These are phyloP conservation scores for Apodemus agrarius DNA, from an alignment of 2,797 vertebrate genomes.

Conservation along the genomic window DNA sequence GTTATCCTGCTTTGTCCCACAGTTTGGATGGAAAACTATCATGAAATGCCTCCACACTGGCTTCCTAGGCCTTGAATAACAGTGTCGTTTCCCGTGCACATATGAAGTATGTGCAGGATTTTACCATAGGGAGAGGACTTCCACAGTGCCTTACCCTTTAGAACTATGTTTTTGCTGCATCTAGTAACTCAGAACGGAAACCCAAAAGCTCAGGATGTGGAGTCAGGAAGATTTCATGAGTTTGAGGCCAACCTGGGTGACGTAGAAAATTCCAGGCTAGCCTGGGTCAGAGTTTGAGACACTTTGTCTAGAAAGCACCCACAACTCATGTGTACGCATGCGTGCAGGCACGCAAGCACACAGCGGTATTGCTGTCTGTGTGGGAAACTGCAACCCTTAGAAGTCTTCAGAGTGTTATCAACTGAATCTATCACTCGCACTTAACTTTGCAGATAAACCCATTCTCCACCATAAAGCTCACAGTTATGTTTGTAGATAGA, in stretches of 20 bases:
- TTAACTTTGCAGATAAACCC: neutral
- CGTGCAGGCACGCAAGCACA: neutral
- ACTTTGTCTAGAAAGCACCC: neutral
- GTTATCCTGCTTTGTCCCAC: neutral
- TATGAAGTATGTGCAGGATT: neutral
- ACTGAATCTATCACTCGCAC: neutral
- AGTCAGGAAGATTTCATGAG: neutral
- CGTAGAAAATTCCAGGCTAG: neutral
- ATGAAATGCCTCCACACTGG: neutral
- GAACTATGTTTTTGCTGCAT: neutral
- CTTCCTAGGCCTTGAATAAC: neutral
- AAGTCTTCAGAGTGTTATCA: neutral
- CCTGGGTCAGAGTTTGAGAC: neutral
- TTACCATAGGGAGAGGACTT: neutral
- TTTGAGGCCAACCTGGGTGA: neutral
- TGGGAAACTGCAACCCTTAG: neutral
- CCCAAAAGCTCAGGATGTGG: neutral
- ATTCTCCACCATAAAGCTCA: neutral
- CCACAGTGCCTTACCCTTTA: neutral
- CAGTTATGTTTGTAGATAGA: neutral
- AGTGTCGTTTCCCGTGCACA: neutral
- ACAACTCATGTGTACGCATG: too few species aligned
- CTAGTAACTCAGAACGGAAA: neutral
- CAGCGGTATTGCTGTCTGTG: neutral
- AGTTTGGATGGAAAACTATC: constrained; percentile 18